A percentile compares a stretch with the other conserved stretches of the same genome.
phyloP scores from a whole-genome alignment of 2,888 invertebrate species.

The Drosophila histrio region DNA sequence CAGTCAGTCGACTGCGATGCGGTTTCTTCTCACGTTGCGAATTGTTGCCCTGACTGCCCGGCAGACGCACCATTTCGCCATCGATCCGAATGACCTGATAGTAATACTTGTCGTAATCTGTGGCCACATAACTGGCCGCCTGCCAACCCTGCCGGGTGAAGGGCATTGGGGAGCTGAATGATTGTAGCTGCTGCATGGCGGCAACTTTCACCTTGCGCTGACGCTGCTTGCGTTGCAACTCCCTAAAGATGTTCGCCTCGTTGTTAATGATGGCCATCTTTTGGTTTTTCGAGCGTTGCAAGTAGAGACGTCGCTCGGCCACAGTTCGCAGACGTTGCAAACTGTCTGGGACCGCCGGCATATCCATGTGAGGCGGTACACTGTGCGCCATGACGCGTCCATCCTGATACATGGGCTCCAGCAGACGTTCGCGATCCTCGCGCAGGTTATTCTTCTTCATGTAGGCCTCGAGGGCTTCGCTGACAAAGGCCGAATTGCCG shows the following conservation, averaged over 20 bases:
- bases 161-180: slow-evolving; percentile 72
- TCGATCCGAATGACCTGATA: slow-evolving; percentile 81
- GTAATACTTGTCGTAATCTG: slow-evolving; percentile 81
- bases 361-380: slow-evolving; percentile 80
- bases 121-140: slow-evolving; percentile 82
- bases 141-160: slow-evolving; percentile 83
- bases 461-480: slow-evolving; percentile 85
- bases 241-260: slow-evolving; percentile 82
- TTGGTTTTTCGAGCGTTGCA: slow-evolving; percentile 82
- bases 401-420: slow-evolving; percentile 67
- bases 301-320: slow-evolving; percentile 85
- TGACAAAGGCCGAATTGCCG: slow-evolving; percentile 84
- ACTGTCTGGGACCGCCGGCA: slow-evolving; percentile 82
- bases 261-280: slow-evolving; percentile 84
- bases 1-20: slow-evolving; percentile 58
- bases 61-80: slow-evolving; percentile 71
- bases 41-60: slow-evolving; percentile 82
- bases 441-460: slow-evolving; percentile 82
- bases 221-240: slow-evolving; percentile 80
- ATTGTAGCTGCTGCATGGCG: slow-evolving; percentile 76
- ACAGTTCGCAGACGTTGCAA: slow-evolving; percentile 85
- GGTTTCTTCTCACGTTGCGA: slow-evolving; percentile 66
- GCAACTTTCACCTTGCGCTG: slow-evolving; percentile 76
- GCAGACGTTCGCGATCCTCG: slow-evolving; percentile 50
- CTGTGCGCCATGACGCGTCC: slow-evolving; percentile 80